Percentiles rank a stretch among this genome's conserved stretches.
These are phyloP conservation scores for Adelges cooleyi DNA, from an alignment of 1,140 invertebrate genomes.

Conservation along the genomic window DNA sequence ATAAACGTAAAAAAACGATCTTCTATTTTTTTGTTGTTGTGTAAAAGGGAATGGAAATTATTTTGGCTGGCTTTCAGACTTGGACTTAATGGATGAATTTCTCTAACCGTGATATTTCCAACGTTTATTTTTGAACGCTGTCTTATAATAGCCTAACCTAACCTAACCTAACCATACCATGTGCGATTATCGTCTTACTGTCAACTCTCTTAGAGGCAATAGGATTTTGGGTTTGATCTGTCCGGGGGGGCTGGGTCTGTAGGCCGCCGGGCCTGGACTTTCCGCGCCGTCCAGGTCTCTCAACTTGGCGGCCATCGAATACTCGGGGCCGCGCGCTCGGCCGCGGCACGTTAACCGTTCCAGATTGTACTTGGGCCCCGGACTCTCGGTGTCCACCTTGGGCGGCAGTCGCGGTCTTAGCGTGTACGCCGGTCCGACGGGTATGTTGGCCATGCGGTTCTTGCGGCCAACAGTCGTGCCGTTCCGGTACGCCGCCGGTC, in stretches of 20 bases:
- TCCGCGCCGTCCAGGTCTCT: neutral
- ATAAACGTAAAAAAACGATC: no score
- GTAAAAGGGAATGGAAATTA: no score
- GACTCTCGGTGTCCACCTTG: neutral
- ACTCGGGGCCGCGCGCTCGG: neutral
- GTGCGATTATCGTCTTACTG: constrained; percentile 1
- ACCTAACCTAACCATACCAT: no score
- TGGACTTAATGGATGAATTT: no score
- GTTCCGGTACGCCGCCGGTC: neutral
- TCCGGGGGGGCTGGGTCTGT: neutral
- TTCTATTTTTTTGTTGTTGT: no score
- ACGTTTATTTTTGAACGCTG: no score
- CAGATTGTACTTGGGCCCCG: neutral
- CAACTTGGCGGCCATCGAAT: neutral
- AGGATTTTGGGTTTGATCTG: neutral
- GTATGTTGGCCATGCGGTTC: neutral
- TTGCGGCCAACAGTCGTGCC: neutral
- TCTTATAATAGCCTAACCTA: no score
- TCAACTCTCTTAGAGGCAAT: neutral
- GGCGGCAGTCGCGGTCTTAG: neutral
- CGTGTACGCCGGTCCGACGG: neutral
- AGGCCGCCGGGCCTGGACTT: neutral
- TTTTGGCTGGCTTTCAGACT: no score
- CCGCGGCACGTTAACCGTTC: neutral
- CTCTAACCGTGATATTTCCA: no score